A percentile compares a stretch with the other conserved stretches of the same genome.
phyloP scores from a whole-genome alignment of 2,888 invertebrate species.

The Thereva unica region DNA sequence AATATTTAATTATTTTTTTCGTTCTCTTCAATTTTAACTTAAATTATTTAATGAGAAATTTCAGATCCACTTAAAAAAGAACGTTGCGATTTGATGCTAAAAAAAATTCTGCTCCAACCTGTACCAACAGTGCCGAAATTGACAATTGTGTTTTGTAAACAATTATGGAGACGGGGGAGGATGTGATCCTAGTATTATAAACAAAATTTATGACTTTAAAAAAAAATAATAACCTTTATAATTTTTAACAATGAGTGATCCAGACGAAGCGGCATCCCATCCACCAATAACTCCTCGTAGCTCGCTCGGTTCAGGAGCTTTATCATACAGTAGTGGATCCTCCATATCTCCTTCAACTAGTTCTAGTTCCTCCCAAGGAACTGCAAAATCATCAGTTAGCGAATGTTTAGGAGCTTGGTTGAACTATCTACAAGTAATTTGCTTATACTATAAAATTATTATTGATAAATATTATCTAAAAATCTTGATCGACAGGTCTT shows the following conservation, averaged over 20 bases:
- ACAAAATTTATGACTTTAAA: constrained; percentile 1
- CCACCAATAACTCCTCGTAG: constrained; percentile 45
- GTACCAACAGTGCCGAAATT: too few species aligned
- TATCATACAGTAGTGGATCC: constrained; percentile 46
- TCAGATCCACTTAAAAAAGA: too few species aligned
- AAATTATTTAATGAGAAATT: too few species aligned
- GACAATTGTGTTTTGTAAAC: too few species aligned
- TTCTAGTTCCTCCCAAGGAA: constrained; percentile 48
- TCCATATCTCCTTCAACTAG: constrained; percentile 49
- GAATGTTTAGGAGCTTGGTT: constrained; percentile 52
- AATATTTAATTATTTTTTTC: too few species aligned
- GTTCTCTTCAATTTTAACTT: too few species aligned
- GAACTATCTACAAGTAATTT: constrained; percentile 49
- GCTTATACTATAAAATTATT: neutral
- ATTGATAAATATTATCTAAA: neutral
- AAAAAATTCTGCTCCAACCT: too few species aligned
- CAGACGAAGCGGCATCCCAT: constrained; percentile 44
- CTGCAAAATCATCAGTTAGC: constrained; percentile 49
- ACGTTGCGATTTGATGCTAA: too few species aligned
- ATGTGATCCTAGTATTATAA: neutral
- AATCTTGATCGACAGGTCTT: constrained; percentile 59
- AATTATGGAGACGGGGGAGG: too few species aligned
- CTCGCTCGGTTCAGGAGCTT: constrained; percentile 45
- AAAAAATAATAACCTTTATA: constrained; percentile 1
- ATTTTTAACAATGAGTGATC: constrained; percentile 45